Evolutionary conservation across 2,113 vertebrate species (phyloP).

Genomic region (Neolamprologus ventralis): DNA sequence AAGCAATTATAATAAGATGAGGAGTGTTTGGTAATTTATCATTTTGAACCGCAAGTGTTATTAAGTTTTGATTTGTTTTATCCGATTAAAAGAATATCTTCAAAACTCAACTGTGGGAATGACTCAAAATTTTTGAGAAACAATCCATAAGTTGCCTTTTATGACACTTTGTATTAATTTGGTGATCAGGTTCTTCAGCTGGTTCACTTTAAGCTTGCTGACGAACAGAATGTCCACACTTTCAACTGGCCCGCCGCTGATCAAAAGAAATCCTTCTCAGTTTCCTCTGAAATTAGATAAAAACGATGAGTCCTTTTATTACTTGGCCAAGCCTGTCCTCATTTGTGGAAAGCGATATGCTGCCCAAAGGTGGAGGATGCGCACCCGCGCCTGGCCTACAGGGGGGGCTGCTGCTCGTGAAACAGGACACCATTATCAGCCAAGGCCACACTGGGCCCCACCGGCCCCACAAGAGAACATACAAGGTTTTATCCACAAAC

Average conservation of each 20-base stretch:
- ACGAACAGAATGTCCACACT: background rate
- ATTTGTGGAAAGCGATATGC: background rate
- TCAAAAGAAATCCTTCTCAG: background rate
- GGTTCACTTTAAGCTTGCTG: background rate
- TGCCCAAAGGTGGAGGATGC: rapidly evolving
- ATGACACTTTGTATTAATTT: background rate
- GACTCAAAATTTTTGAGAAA: background rate
- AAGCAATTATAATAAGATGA: background rate
- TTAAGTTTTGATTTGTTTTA: background rate
- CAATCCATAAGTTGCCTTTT: rapidly evolving
- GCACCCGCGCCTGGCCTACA: background rate
- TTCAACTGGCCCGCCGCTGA: background rate
- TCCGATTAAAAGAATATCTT: background rate
- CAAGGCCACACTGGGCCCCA: constrained; percentile 35
- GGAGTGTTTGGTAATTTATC: background rate
- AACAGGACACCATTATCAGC: constrained; percentile 33
- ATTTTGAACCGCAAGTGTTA: background rate
- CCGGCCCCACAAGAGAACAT: background rate
- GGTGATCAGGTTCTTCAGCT: background rate
- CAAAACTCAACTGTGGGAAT: background rate
- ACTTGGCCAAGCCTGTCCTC: background rate
- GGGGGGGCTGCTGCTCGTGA: constrained; percentile 18
- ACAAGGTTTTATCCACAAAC: constrained; percentile 3
- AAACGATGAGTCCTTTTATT: background rate
- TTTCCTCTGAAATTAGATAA: background rate